Base-by-base conservation (phyloP, 1,140 invertebrate species). In the Mizuhopecten yessoensis region DNA sequence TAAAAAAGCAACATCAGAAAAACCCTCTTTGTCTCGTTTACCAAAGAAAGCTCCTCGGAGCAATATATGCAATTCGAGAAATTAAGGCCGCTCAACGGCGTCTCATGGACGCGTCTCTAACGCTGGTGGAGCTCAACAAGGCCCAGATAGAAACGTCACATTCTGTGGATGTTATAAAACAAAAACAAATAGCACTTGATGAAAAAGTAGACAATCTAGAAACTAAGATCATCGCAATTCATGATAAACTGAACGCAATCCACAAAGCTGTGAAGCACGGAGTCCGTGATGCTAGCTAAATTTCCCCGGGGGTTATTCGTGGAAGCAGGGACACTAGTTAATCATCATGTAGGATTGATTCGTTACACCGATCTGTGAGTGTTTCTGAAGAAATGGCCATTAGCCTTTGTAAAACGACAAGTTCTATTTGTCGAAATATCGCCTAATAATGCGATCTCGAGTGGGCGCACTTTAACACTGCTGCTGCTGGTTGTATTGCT, bases 51-150 rank as follows among this genome's bases (percentile, higher is more conserved):
- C 93, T 96, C 20, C 92, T 96, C 13, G 90, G 93, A 34, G 95
- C 96, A 23, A 96, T 96, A 34, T 94, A 95, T 91, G 93, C 94
- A 75, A 96, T 96, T 57, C 93, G 96, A n/a, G 95, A 96, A 90
- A 92, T 96, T 13, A 95, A 96, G 91, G 93, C 95, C 42, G 94
- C 95, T 34, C 95, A 96, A 90, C 92, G 96, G 36, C 90, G 95
- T 36, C 91, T 96, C 11, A 34, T 94, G 42, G 96, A 96, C 92
- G 95, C 94, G 33, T 93, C 94, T 0, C 93, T 96, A 23, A 96
- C 95, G 3, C 45, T 96, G 57, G 93, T 96, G 7, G 96, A 96
- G 90, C 92, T 96, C 49, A 93, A 92, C 88, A 95, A 95, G 87
- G 86, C 91, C 0, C 96, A 96, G 89, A 36, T 36, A n/a, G 93